These are phyloP conservation scores for Sympetrum striolatum DNA, from an alignment of 2,888 invertebrate species.

Conservation along the genomic window DNA sequence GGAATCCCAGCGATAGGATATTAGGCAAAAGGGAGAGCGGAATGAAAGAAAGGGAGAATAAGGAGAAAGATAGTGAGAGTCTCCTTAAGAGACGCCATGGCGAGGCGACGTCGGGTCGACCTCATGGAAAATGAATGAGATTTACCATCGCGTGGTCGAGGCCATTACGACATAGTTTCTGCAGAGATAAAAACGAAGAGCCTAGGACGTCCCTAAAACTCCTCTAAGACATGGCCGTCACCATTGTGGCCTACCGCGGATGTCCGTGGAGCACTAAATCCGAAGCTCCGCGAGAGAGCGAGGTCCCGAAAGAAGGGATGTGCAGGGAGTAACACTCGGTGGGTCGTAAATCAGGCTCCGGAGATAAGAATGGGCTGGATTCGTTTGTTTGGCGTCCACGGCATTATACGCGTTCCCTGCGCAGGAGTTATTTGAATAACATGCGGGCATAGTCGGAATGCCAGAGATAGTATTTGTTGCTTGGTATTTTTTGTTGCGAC, in stretches of 20 bases:
- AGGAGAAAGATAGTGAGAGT: neutral
- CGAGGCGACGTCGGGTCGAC: neutral
- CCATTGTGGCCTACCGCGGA: constrained; percentile 9
- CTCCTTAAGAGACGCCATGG: neutral
- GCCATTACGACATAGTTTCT: constrained; percentile 33
- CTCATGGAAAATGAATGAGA: constrained; percentile 43
- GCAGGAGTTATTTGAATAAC: neutral
- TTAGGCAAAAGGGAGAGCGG: neutral
- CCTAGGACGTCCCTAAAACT: neutral
- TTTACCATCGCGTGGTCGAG: constrained; percentile 36
- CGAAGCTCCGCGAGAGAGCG: neutral
- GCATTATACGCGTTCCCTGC: neutral
- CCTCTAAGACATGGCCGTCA: neutral
- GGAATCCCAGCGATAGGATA: neutral
- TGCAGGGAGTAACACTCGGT: neutral
- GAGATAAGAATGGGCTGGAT: constrained; percentile 37
- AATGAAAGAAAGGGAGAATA: neutral
- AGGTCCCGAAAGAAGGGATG: neutral
- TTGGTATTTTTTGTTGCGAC: neutral
- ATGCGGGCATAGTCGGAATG: neutral
- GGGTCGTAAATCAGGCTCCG: constrained; percentile 17
- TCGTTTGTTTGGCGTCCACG: neutral
- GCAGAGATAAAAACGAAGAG: neutral
- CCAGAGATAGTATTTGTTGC: neutral
- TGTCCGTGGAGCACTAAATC: constrained; percentile 23